Evolutionary conservation across 1,140 invertebrate genomes (phyloP), one percentile per base, ranked within the genome.

Genomic region (Philaenus spumarius): DNA sequence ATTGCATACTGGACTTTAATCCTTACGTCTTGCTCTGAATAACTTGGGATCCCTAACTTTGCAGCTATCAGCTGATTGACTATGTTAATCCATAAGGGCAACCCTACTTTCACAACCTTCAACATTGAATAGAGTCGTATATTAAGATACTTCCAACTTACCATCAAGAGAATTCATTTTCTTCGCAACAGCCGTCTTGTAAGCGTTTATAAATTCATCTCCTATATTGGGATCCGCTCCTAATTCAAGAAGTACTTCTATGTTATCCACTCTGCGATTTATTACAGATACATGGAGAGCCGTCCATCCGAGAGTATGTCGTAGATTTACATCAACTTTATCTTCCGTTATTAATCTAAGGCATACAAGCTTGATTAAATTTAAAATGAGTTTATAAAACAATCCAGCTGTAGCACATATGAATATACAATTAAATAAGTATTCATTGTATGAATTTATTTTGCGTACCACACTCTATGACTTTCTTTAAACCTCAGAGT

Each of bases 221-320:
- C 78, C 81, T 7, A 83, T 65, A 75, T 95, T 87, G 2, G 85
- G 80, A 74, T 93, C 83, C 30, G 90, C 91, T 22, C 92, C 92
- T 56, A 79, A 74, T 14, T 82, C 74, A 30, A 95, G 69, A 20
- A 96, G 74, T 61, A 82, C 70, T 72, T 80, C 77, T 2, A 93
- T 79, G 57, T 80, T 80, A 22, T 81, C 77, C 19, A 74, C 55
- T 63, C 82, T 80, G 43, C 82, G 81, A 75, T 91, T 93, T 15
- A 93, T 83, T 23, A 86, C 86, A 54, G 91, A 90, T 46, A 85
- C 80, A 74, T 93, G 90, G 30, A 95, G 74, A 12, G 89, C 80
- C 45, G 89, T 93, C 91, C 92, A 95, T 35, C 93, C 92, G 26
- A 93, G 74, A 15, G 73, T 58, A 73, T 92, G 88, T 1, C 82